These are phyloP conservation scores for Varecia variegata DNA, from an alignment of 2,797 vertebrate species.

Conservation along the genomic window DNA sequence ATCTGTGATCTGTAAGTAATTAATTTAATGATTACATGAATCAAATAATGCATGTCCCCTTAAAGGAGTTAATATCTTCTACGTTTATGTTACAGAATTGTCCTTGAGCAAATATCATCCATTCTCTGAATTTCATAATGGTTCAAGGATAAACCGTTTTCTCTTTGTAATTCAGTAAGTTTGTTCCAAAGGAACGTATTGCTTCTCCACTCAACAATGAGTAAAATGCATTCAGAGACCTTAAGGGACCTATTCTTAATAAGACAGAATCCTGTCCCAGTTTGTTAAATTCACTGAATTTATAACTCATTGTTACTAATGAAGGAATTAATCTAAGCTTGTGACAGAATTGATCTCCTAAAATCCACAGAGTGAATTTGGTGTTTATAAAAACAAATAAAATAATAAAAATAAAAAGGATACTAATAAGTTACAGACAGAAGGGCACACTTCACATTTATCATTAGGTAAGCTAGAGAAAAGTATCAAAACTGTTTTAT, in stretches of 20 bases:
- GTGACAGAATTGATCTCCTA: slow-evolving; percentile 16
- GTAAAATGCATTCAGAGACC: slow-evolving; percentile 27
- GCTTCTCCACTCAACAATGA: slow-evolving; percentile 17
- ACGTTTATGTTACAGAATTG: slow-evolving; percentile 27
- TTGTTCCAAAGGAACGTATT: neutral
- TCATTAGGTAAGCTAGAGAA: neutral
- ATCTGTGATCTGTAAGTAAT: slow-evolving; percentile 16
- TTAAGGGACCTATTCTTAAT: slow-evolving; percentile 19
- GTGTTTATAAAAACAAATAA: neutral
- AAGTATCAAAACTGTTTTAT: neutral
- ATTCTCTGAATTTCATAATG: neutral
- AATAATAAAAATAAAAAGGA: slow-evolving; percentile 34
- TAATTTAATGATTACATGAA: slow-evolving; percentile 42
- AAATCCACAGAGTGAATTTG: slow-evolving; percentile 42
- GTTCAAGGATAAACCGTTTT: slow-evolving; percentile 42
- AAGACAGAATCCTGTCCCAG: neutral
- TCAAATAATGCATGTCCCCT: slow-evolving; percentile 14
- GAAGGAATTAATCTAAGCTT: slow-evolving; percentile 45
- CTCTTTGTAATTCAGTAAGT: slow-evolving; percentile 35
- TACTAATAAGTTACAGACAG: neutral
- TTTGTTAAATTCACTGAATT: slow-evolving; percentile 45
- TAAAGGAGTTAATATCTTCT: slow-evolving; percentile 24
- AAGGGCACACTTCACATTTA: neutral
- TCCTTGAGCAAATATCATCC: neutral
- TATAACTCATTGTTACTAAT: slow-evolving; percentile 22